Base-by-base conservation (phyloP, 2,797 vertebrate species). In the Bovichtus variegatus region DNA sequence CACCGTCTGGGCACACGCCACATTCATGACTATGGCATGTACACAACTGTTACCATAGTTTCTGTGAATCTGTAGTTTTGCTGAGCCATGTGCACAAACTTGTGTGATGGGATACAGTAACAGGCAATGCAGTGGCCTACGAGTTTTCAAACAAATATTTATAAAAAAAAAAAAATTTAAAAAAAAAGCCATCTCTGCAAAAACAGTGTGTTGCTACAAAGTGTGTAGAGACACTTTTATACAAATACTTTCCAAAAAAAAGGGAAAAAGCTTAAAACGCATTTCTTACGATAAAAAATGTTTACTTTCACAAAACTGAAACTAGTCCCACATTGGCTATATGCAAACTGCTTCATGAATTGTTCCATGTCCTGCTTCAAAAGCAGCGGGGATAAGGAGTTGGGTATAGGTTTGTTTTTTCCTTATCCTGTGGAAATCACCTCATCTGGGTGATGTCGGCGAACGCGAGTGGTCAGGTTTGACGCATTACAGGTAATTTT, bases 21-120 rank as follows among this genome's bases (percentile, higher is more conserved):
- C 47, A 66, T 18, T 78, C 69, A 77, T 79, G 74, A 72, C 40
- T 3, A 19, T 25, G 51, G 27, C 70, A 66, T 71, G 72, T 68
- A 21, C 57, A 40, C 1, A 15, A 3, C 50, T 10, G 73, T 67
- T 76, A 31, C 73, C 38, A 64, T 44, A 69, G 60, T 46, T 64
- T 58, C 43, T 13, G 11, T 36, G 54, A 25, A 40, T 67, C 19
- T 5, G 21, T 8, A 53, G 49, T 31, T 27, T 4, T 11, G 19
- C 12, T 12, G 31, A 7, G 2, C 19, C 18, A 9, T 50, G 9
- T 8, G 58, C 19, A 40, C 25, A 44, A 34, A 58, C 15, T 41
- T 16, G 7, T 54, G 15, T n/a, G 25, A 62, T 43, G 70, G 4
- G 18, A 50, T 11, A n/a, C 10, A 41, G 10, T 2, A 5, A 73